A percentile compares a stretch with the other conserved stretches of the same genome.
Evolutionary conservation across 2,797 vertebrate species (phyloP).

Genomic region (Vultur gryphus): DNA sequence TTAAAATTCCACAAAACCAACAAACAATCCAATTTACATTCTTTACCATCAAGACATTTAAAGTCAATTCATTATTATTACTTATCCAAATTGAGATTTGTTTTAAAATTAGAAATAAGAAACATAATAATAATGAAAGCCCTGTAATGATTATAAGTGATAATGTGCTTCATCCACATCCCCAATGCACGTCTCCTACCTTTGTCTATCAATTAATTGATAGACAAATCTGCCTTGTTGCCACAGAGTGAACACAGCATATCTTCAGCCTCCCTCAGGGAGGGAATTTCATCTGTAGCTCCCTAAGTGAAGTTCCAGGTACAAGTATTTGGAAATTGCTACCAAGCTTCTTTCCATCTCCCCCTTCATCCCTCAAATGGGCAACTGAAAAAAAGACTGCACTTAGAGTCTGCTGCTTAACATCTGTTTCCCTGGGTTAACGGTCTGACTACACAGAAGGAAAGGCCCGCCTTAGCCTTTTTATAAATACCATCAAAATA

Average conservation of each 20-base stretch:
- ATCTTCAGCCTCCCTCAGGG: background rate
- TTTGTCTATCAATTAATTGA: background rate
- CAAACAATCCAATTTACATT: background rate
- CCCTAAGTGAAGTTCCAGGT: background rate
- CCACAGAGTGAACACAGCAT: background rate
- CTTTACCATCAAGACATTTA: background rate
- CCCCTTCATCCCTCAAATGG: background rate
- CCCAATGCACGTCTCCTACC: background rate
- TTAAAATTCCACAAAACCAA: background rate
- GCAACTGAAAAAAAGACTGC: background rate
- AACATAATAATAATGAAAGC: background rate
- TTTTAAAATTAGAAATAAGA: background rate
- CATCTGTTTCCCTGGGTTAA: background rate
- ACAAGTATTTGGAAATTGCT: background rate
- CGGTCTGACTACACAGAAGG: background rate
- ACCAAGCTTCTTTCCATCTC: background rate
- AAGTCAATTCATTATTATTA: background rate
- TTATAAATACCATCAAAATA: slow-evolving; percentile 17
- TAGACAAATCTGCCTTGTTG: background rate
- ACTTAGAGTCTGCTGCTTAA: background rate
- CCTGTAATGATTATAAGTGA: background rate
- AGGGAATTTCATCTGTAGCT: background rate
- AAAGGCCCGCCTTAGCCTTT: background rate
- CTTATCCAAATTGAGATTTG: background rate
- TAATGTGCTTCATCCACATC: background rate